These are phyloP conservation scores for Aepyceros melampus DNA, from an alignment of 2,113 vertebrate genomes.

Conservation along the genomic window DNA sequence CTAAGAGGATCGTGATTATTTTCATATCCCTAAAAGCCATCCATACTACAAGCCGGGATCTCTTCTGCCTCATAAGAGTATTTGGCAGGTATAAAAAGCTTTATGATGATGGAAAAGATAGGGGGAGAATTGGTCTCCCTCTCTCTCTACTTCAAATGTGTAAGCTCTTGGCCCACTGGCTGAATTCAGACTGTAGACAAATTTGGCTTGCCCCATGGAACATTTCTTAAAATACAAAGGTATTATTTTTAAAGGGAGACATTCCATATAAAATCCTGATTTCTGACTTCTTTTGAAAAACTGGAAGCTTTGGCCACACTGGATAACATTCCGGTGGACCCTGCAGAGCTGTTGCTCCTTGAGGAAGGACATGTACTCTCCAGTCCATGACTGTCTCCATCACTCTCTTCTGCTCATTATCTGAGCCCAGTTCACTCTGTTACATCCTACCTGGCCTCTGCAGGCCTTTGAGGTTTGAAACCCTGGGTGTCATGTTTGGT, in stretches of 20 bases:
- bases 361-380: not conserved
- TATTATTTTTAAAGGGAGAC: not conserved
- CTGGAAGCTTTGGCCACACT: not conserved
- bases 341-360: not conserved
- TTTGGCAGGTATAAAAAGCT: not conserved
- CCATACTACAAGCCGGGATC: not conserved
- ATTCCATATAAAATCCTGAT: slow-evolving; percentile 14
- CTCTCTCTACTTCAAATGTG: not conserved
- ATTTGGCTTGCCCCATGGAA: not conserved
- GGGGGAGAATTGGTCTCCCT: not conserved
- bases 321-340: not conserved
- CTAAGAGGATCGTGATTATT: not conserved
- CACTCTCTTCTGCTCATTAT: not conserved
- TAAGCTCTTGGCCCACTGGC: not conserved
- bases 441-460: not conserved
- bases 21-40: slow-evolving; percentile 14
- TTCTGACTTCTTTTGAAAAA: slow-evolving; percentile 30
- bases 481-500: not conserved
- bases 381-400: not conserved
- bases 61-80: not conserved
- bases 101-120: not conserved
- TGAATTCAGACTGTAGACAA: not conserved
- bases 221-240: not conserved
- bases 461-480: not conserved
- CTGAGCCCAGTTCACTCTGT: not conserved